Base-by-base conservation (phyloP, 2,888 invertebrate genomes). In the Drosophila prolongata region DNA sequence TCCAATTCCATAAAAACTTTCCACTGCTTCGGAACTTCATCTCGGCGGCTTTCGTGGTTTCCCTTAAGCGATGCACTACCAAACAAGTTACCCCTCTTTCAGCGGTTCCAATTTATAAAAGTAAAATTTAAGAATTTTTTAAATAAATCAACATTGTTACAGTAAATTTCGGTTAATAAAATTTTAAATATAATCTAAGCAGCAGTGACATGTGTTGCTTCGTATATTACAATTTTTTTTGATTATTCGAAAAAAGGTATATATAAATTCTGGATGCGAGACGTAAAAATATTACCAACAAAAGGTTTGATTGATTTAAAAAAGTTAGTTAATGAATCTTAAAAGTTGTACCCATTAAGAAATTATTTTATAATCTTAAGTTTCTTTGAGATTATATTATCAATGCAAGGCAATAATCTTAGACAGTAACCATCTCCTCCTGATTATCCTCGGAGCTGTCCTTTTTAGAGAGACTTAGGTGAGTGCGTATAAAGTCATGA, bases 401-500 rank as follows among this genome's bases (percentile, higher is more conserved):
- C 24, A 24, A 4, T 24, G 24, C 3, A 24, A 4, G 10, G 1
- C 10, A 35, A 4, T 35, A 19, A 35, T 19, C 5, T 2, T 19
- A 1, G 8, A 11, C 13, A 8, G 5, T 5, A 8, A 2, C 3
- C 6, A 6, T 27, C 13, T 47, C 62, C 37, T 58, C 67, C 9
- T 57, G 30, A 1, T 16, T 42, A 1, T 52, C 62, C 6, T 68
- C 70, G 0, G 59, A 27, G 1, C 42, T 59, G 1, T 58, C 69
- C 1, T 40, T 4, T 14, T 61, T 64, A 5, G 69, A n/a, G 3
- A 79, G 50, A 6, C 71, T 78, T 4, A 91, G 54, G 10, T 87
- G 84, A 3, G 85, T 87, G 9, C 91, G 90, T 43, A 92, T 91
- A 61, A 91, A 92, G 62, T 92, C 92, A 27, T 90, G 88, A 66